Evolutionary conservation across 2,113 vertebrate genomes (phyloP), one percentile per base, ranked within the genome.

Genomic region (Macrotis lagotis): DNA sequence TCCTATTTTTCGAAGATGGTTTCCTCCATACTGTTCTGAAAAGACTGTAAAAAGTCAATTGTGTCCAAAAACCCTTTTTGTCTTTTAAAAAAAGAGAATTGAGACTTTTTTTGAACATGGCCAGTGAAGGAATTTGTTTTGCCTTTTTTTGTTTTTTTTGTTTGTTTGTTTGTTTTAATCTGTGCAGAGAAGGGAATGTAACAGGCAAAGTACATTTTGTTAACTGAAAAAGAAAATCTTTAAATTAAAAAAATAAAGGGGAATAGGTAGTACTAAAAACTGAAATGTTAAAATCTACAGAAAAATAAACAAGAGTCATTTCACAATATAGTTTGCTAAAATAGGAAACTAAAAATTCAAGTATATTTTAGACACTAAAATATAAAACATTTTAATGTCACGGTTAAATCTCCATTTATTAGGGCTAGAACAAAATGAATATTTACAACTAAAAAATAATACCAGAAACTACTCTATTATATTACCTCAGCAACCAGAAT

Each of bases 271-370:
- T 25, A 91, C 83, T 50, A 53, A 96, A 96, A 92, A 92, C 55
- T 95, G 44, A 95, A 94, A 47, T 50, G 92, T 89, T 92, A 95
- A 96, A 91, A 91, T 53, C 48, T 96, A n/a, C 49, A 74, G 25
- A 95, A 83, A 92, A 83, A 10, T 50, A 92, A 83, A 90, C 3
- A 97, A 89, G 55, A 96, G 74, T 97, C 93, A 96, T 91, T 90
- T n/a, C 95, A 91, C 91, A 95, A 92, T 37, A 91, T 89, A 89
- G 97, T 98, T 96, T 92, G 92, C 14, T 97, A 97, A 97, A 90
- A 97, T 96, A 97, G 47, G 90, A 97, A 98, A 97, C 93, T 83
- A 94, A 96, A 96, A 97, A 97, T 96, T 93, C 91, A 97, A 96
- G 96, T 37, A 97, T 48, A 96, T 96, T 3, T 51, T 92, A 98